phyloP scores from a whole-genome alignment of 2,888 invertebrate genomes.

The Piscicola geometra region DNA sequence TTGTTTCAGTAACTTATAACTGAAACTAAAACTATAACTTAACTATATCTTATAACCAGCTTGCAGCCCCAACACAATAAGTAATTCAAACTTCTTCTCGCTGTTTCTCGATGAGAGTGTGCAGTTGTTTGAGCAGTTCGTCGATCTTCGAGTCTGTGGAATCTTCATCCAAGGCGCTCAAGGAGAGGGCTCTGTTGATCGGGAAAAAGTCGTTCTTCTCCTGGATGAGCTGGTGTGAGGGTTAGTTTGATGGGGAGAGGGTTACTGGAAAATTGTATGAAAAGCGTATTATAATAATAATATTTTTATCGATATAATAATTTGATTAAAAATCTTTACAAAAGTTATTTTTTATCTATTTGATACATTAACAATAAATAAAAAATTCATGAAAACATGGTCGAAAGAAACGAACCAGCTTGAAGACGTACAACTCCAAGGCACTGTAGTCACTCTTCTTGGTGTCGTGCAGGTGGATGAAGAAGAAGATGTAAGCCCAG shows the following conservation, averaged over 20 bases:
- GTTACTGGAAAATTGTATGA: too few relatives aligned
- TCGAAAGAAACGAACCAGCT: constrained; percentile 48
- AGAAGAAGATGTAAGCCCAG: constrained; percentile 58
- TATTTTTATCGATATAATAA: background rate
- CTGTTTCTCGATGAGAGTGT: constrained; percentile 43
- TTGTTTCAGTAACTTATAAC: background rate
- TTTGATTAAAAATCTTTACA: too few relatives aligned
- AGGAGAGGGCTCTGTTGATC: constrained; percentile 54
- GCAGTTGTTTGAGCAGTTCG: constrained; percentile 43
- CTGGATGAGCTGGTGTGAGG: constrained; percentile 39
- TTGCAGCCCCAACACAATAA: background rate
- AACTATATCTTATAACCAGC: background rate
- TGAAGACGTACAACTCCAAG: constrained; percentile 54
- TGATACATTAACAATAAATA: too few relatives aligned
- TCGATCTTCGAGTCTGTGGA: constrained; percentile 45
- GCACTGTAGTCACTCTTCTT: constrained; percentile 56
- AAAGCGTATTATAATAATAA: too few relatives aligned
- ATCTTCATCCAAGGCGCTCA: constrained; percentile 54
- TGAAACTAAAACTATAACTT: too few relatives aligned
- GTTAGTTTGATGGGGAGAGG: background rate
- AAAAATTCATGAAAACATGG: too few relatives aligned
- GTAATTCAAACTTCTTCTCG: constrained; percentile 42
- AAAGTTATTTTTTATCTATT: too few relatives aligned
- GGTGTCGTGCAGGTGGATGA: constrained; percentile 56
- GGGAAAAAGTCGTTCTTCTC: constrained; percentile 57